Evolutionary conservation across 2,797 vertebrate genomes (phyloP).

Genomic region (Ambastaia sidthimunki): DNA sequence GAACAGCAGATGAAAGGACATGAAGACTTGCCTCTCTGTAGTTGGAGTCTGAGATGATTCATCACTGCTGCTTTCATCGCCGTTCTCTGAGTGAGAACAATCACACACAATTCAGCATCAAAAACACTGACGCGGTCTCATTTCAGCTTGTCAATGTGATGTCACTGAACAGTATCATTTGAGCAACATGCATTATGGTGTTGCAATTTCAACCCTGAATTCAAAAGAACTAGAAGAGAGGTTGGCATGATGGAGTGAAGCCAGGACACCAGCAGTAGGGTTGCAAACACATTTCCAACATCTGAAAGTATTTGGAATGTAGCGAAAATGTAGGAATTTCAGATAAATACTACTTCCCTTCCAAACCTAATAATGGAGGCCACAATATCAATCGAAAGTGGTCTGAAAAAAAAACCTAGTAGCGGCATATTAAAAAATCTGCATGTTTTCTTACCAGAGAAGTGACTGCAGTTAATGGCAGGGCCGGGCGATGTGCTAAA

Average conservation of each 20-base stretch:
- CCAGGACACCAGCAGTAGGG: slow-evolving; percentile 23
- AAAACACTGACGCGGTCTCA: not conserved
- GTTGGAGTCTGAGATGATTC: slow-evolving; percentile 89
- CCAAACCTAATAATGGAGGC: not conserved
- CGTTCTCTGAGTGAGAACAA: slow-evolving; percentile 80
- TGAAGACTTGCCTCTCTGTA: slow-evolving; percentile 82
- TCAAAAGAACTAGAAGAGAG: slow-evolving; percentile 48
- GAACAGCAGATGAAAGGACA: not conserved
- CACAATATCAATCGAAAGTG: not conserved
- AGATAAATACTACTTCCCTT: not conserved
- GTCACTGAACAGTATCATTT: slow-evolving; percentile 8
- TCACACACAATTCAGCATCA: slow-evolving; percentile 22
- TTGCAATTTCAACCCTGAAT: slow-evolving; percentile 46
- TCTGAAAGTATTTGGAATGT: not conserved
- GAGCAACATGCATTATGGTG: slow-evolving; percentile 44
- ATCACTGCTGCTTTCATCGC: slow-evolving; percentile 93
- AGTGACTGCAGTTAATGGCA: not conserved
- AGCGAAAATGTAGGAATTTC: not conserved
- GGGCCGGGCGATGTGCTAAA: too few relatives aligned
- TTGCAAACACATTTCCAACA: not conserved
- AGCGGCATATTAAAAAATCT: not conserved
- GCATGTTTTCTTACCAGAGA: not conserved
- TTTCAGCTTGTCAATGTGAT: slow-evolving; percentile 9
- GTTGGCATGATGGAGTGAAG: slow-evolving; percentile 25
- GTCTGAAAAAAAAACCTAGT: not conserved